Base-by-base conservation (phyloP, 2,113 vertebrate species). In the Tiliqua scincoides region DNA sequence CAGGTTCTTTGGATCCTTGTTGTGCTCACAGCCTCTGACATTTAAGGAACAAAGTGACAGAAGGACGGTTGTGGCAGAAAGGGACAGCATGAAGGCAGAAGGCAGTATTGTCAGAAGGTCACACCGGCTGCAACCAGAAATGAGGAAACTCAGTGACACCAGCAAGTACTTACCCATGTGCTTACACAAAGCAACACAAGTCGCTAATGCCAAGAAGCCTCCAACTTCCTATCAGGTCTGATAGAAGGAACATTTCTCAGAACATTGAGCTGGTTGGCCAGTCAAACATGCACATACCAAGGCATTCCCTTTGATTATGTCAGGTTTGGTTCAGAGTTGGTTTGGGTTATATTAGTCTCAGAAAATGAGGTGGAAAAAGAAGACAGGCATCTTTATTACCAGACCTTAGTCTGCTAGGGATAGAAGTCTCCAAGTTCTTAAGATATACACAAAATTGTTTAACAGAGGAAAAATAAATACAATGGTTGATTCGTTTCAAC, bases 1-100 rank as follows among this genome's bases (percentile, higher is more conserved):
- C 73, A 97, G 95, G 85, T 96, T 92, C 14, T 85, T 95, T 92
- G 97, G 95, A 91, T 94, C 94, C 91, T 97, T 93, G 6, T 93
- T 89, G 23, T 97, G 93, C 84, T 95, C 87, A 73, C 95, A 78
- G 78, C 74, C 89, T 43, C 95, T 94, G 37, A 85, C 79, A n/a
- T 80, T 86, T 90, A 93, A 78, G 93, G 95, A 93, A 85, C 95
- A 96, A 61, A 96, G 77, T 82, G 89, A 94, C 27, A 97, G 35
- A 25, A 97, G 78, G n/a, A 97, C 87, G 1, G 90, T 83, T 9
- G 89, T 84, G 89, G 95, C 68, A 12, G 93, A 90, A 87, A 94
- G 52, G 25, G 91, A 87, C 90, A 77, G 20, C 98, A 98, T 98
- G 91, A 93, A 94, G 95, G 59, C 0, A 0, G 81, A n/a, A 15